Conservation (phyloP, 2,888 invertebrate genomes). For the Urechis unicinctus region DNA sequence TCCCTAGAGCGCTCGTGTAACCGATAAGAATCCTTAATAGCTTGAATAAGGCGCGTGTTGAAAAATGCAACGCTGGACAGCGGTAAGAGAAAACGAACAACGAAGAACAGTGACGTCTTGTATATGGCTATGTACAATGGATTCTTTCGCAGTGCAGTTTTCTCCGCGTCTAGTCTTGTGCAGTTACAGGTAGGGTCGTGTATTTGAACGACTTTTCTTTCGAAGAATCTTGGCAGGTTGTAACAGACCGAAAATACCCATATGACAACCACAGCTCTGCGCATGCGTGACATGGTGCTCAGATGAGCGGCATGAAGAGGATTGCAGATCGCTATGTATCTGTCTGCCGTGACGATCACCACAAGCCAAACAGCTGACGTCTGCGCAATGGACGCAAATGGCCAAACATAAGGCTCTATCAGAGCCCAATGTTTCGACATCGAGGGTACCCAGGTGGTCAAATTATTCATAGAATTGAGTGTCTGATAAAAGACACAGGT, state of each 20-base stretch:
- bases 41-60: constrained; percentile 19
- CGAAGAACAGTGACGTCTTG: constrained; percentile 19
- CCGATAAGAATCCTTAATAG: constrained; percentile 12
- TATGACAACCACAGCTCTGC: constrained; percentile 14
- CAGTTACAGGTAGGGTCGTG: constrained; percentile 3
- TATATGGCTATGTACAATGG: constrained; percentile 16
- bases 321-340: constrained; percentile 21
- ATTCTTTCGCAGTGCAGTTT: constrained; percentile 11
- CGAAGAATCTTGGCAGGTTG: constrained; percentile 23
- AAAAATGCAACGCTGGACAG: constrained; percentile 19
- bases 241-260: constrained; percentile 18
- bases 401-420: constrained; percentile 21
- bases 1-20: constrained; percentile 1
- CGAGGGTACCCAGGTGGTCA: constrained; percentile 11
- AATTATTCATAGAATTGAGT: constrained; percentile 11
- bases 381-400: constrained; percentile 20
- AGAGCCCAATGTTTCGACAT: constrained; percentile 14
- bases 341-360: constrained; percentile 20
- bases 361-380: constrained; percentile 24
- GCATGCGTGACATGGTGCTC: constrained; percentile 14
- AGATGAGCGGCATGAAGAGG: constrained; percentile 19
- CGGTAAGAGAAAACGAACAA: constrained; percentile 18
- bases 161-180: constrained; percentile 3
- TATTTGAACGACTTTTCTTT: constrained; percentile 5
- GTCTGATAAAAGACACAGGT: constrained; percentile 22